Evolutionary conservation across 2,113 vertebrate genomes (phyloP).

Genomic region (Brachyhypopomus occidentalis): DNA sequence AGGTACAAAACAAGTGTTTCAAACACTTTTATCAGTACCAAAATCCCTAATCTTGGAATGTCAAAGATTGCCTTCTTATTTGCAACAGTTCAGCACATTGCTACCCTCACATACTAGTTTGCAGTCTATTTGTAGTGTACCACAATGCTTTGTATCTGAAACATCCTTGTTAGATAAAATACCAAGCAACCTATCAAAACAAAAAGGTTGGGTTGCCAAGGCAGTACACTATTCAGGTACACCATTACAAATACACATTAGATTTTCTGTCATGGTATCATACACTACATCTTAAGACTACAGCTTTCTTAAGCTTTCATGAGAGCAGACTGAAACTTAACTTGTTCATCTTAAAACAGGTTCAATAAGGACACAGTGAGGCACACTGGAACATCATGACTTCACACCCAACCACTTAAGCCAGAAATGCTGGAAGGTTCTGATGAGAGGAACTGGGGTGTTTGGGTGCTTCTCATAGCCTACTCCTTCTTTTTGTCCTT

Average conservation of each 20-base stretch:
- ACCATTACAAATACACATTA: constrained; percentile 10
- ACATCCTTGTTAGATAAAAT: constrained; percentile 18
- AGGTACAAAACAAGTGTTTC: constrained; percentile 29
- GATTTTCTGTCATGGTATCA: constrained; percentile 6
- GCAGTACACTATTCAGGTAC: background rate
- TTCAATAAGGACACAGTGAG: constrained; percentile 34
- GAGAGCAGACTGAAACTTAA: constrained; percentile 6
- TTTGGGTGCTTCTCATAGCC: constrained; percentile 37
- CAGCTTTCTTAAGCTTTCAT: background rate
- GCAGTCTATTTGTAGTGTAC: constrained; percentile 12
- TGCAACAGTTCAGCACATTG: background rate
- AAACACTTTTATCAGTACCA: constrained; percentile 3
- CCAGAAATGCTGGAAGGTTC: constrained; percentile 5
- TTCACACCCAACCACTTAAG: constrained; percentile 27
- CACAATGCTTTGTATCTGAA: constrained; percentile 5
- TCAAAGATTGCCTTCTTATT: background rate
- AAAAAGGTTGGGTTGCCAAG: constrained; percentile 1
- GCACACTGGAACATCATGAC: constrained; percentile 11
- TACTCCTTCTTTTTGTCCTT: constrained; percentile 78
- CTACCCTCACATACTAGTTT: background rate
- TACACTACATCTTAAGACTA: constrained; percentile 4
- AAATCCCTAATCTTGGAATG: constrained; percentile 34
- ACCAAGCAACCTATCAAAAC: background rate
- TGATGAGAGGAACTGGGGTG: constrained; percentile 46
- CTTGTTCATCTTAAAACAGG: constrained; percentile 9